Evolutionary conservation across 2,797 vertebrate species (phyloP).

Genomic region (Meda fulgida): DNA sequence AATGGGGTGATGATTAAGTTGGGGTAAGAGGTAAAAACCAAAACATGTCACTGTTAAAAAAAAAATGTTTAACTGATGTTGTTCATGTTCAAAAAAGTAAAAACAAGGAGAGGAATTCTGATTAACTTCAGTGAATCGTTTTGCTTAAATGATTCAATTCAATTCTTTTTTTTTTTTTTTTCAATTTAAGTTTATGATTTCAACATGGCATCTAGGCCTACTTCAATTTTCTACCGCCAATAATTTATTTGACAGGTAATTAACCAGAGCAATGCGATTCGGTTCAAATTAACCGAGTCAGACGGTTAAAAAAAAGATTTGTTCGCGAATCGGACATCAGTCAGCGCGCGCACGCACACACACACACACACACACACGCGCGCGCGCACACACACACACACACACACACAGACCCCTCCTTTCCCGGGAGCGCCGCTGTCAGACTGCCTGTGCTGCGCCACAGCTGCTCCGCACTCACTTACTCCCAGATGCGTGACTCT

Average conservation of each 20-base stretch:
- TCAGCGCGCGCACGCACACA: neutral
- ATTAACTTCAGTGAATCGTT: neutral
- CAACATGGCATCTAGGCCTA: neutral
- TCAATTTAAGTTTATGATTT: neutral
- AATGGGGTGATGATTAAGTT: too few relatives aligned
- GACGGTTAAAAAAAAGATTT: neutral
- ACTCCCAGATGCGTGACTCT: constrained; percentile 45
- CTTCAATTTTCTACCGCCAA: too few relatives aligned
- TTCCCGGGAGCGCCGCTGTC: constrained; percentile 36
- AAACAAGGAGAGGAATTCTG: neutral
- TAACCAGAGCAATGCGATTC: neutral
- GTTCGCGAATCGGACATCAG: neutral
- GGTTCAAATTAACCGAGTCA: constrained; percentile 2
- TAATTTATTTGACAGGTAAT: too few relatives aligned
- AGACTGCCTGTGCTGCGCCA: constrained; percentile 54
- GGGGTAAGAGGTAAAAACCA: too few relatives aligned
- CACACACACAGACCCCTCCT: constrained; percentile 15
- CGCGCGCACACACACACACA: neutral
- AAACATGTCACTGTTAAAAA: too few relatives aligned
- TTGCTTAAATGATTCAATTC: neutral
- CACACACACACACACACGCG: neutral
- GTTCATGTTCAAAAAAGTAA: too few relatives aligned
- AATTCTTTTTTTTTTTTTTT: too few relatives aligned
- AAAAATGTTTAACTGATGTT: too few relatives aligned
- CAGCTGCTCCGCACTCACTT: constrained; percentile 58